Evolutionary conservation across 2,888 invertebrate species (phyloP), one percentile per base, ranked within the genome.

Genomic region (Agrotis ipsilon): DNA sequence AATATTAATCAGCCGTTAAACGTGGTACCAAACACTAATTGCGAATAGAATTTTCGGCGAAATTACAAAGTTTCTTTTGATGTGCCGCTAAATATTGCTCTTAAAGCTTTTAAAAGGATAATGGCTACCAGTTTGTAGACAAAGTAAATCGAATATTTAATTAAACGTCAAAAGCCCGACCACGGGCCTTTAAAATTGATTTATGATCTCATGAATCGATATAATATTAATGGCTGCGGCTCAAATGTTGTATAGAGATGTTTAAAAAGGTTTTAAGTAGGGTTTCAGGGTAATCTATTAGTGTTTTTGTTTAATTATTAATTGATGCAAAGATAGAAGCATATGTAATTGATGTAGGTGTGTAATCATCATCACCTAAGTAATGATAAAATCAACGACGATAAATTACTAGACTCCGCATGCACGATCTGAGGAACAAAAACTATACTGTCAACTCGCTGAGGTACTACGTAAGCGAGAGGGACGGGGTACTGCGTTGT

Each of bases 131-230:
- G 74, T 78, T 78, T 81, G 82, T 81, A 81, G 84, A 84, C 84
- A 81, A 77, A 83, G 86, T 83, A 86, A 83, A 86, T 84, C 71
- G 79, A 84, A 76, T 84, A 84, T 84, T 84, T 86, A 86, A 84
- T 84, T 84, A 84, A 86, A 86, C 65, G 86, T 86, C 86, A 83
- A 74, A 83, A 81, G 84, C 80, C 64, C 71, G 71, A 72, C 75
- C 83, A 62, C 73, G 55, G 60, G 59, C 59, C 60, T 68, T 68
- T 71, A 70, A 69, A 77, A 84, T 84, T 79, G 79, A 86, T 84
- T 86, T 84, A 86, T 84, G 76, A 75, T 80, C 65, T 63, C 32
- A 59, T 32, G 63, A 71, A 78, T 86, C 72, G 61, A 83, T 83
- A 32, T 57, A 39, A 66, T 69, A 74, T 82, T 83, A 82, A 82